phyloP scores from a whole-genome alignment of 2,888 invertebrate species.

The Icerya purchasi region DNA sequence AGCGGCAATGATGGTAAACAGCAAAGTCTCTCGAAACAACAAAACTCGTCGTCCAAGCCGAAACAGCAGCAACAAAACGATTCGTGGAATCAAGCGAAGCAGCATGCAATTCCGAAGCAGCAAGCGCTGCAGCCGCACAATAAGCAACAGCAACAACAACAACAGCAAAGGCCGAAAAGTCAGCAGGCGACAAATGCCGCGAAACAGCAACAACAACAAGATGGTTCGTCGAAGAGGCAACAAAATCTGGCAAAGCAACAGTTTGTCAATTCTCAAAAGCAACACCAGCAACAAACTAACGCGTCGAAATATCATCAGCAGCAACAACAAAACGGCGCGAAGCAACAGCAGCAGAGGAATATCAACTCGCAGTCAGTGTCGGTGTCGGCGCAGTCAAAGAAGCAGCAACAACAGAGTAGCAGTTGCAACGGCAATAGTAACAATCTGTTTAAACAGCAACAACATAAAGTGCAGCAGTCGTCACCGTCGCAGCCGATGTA shows the following conservation, averaged over 20 bases:
- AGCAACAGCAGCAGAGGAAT: conserved; percentile 12
- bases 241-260: background rate
- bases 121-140: background rate
- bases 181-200: background rate
- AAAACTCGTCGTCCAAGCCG: background rate
- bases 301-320: conserved; percentile 16
- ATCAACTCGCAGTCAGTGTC: background rate
- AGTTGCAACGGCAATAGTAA: background rate
- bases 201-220: background rate
- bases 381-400: background rate
- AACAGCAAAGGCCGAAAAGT: background rate
- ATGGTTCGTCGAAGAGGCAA: background rate
- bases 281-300: background rate
- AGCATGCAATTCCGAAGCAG: background rate
- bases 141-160: conserved; percentile 5
- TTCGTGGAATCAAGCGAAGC: background rate
- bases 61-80: background rate
- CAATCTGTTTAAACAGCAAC: background rate
- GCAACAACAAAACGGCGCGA: conserved; percentile 17
- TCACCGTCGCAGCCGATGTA: conserved; percentile 10
- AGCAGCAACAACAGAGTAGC: background rate
- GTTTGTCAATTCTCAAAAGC: background rate
- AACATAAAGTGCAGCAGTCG: conserved; percentile 11
- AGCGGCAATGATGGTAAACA: no score
- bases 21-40: no score